These are phyloP conservation scores for Drosophila kikkawai DNA, from an alignment of 1,140 invertebrate genomes.

Conservation along the genomic window DNA sequence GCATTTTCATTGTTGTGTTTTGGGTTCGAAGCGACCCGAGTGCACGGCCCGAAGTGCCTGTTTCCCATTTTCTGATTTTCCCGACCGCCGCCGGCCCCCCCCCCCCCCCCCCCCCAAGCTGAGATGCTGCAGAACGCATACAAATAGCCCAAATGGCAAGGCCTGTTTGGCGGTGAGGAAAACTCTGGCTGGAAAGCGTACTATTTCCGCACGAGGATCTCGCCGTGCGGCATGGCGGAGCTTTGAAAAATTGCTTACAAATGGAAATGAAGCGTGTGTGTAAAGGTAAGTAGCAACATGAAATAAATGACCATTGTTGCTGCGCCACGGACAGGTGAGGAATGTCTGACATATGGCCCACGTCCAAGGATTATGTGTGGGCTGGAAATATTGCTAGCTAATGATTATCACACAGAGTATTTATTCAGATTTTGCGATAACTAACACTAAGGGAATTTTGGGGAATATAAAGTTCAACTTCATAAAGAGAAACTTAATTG, in stretches of 20 bases:
- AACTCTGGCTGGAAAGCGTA: slow-evolving; percentile 27
- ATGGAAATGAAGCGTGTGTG: slow-evolving; percentile 69
- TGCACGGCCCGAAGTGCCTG: slow-evolving; percentile 19
- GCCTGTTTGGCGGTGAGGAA: slow-evolving; percentile 9
- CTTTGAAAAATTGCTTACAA: slow-evolving; percentile 69
- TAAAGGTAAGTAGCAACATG: slow-evolving; percentile 54
- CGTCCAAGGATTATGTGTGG: slow-evolving; percentile 26
- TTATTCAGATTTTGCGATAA: slow-evolving; percentile 16
- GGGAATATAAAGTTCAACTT: not conserved
- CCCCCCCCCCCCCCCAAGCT: not conserved
- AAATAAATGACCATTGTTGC: slow-evolving; percentile 53
- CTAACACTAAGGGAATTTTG: not conserved
- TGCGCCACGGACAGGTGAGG: slow-evolving; percentile 36
- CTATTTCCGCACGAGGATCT: slow-evolving; percentile 25
- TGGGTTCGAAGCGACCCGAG: slow-evolving; percentile 59
- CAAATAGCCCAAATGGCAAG: slow-evolving; percentile 44
- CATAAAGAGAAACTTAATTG: not conserved
- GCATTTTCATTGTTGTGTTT: slow-evolving; percentile 72
- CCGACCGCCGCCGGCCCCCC: not conserved
- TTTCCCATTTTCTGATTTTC: slow-evolving; percentile 10
- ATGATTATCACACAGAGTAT: slow-evolving; percentile 18
- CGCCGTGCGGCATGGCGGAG: slow-evolving; percentile 8
- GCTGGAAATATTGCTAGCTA: slow-evolving; percentile 6
- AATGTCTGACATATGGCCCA: slow-evolving; percentile 49
- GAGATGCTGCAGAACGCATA: slow-evolving; percentile 51